Conservation (phyloP, 2,797 vertebrate species). For the Oophaga sylvatica region DNA sequence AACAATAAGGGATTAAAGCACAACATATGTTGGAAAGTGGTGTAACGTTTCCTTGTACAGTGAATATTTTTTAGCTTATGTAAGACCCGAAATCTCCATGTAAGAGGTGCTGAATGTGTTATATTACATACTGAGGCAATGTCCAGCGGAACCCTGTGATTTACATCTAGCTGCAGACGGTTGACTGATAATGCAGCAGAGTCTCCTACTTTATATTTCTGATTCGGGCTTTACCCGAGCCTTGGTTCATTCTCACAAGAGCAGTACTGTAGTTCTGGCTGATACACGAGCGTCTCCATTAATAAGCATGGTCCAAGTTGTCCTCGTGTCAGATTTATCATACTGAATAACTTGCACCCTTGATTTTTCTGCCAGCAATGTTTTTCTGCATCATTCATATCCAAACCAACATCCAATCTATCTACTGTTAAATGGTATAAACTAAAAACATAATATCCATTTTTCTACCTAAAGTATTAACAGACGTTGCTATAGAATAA, state of each 20-base stretch:
- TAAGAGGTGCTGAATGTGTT: neutral
- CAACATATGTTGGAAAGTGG: no score
- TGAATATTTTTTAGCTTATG: no score
- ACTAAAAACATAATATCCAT: slow-evolving; percentile 11
- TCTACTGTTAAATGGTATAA: slow-evolving; percentile 21
- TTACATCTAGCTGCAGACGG: slow-evolving; percentile 71
- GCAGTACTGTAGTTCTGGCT: slow-evolving; percentile 62
- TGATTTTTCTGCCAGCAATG: slow-evolving; percentile 60
- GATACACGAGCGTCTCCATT: slow-evolving; percentile 70
- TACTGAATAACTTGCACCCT: slow-evolving; percentile 65
- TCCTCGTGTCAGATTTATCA: slow-evolving; percentile 65
- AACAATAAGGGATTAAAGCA: no score
- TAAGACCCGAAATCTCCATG: neutral
- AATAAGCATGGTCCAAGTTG: slow-evolving; percentile 67
- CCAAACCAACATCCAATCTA: slow-evolving; percentile 26
- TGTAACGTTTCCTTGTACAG: no score
- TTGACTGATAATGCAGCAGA: slow-evolving; percentile 70
- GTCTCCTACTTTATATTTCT: slow-evolving; percentile 72
- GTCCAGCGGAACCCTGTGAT: slow-evolving; percentile 55
- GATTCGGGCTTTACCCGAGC: slow-evolving; percentile 68
- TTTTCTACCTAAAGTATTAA: slow-evolving; percentile 9
- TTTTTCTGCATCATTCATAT: slow-evolving; percentile 41
- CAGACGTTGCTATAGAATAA: neutral
- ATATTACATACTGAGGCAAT: neutral
- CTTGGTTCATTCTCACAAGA: slow-evolving; percentile 68